A percentile compares a stretch with the other conserved stretches of the same genome.
Conservation (phyloP, 2,113 vertebrate genomes). For the Candoia aspera region DNA sequence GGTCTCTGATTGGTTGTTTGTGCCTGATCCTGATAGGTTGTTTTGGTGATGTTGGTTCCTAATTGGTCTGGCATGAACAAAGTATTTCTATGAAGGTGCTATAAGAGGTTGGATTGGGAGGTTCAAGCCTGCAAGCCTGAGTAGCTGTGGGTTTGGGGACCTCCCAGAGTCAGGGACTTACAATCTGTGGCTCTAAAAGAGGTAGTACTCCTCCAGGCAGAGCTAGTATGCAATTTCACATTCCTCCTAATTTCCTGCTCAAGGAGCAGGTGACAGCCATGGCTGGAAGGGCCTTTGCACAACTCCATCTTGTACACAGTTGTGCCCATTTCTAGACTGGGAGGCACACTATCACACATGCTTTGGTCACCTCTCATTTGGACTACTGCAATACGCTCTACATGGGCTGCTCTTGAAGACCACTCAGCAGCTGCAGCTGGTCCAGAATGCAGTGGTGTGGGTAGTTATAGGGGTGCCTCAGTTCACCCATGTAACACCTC, state of each 20-base stretch:
- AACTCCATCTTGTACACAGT: background rate
- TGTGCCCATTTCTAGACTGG: background rate
- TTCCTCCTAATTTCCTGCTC: background rate
- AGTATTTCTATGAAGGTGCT: background rate
- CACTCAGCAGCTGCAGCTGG: background rate
- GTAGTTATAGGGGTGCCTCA: background rate
- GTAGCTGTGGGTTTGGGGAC: background rate
- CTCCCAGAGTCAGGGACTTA: background rate
- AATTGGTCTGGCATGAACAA: background rate
- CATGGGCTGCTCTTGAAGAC: background rate
- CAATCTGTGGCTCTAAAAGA: background rate
- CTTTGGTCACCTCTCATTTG: background rate
- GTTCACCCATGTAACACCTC: background rate
- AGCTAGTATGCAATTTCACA: background rate
- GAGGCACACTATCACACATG: background rate
- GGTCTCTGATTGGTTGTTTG: background rate
- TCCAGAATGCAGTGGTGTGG: background rate
- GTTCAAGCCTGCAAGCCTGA: background rate
- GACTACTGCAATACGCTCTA: background rate
- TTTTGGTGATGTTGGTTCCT: background rate
- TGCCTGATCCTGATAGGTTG: background rate
- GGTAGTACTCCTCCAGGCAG: background rate
- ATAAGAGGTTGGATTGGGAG: background rate
- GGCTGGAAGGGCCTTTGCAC: background rate
- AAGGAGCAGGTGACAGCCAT: background rate